phyloP scores from a whole-genome alignment of 2,888 invertebrate species.

The Drosophila flavopinicola region DNA sequence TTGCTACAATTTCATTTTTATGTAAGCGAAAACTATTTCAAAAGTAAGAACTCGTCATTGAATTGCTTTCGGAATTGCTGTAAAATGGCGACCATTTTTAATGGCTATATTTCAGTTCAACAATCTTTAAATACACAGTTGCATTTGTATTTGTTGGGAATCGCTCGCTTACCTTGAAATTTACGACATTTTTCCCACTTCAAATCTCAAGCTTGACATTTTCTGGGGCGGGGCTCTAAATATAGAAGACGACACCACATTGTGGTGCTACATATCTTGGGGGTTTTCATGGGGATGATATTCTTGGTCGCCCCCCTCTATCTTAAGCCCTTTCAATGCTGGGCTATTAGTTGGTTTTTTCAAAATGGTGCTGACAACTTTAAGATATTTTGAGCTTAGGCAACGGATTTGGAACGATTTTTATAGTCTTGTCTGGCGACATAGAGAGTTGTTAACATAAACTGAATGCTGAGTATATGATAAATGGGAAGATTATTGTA shows the following conservation, averaged over 20 bases:
- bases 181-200: constrained; percentile 64
- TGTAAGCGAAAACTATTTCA: constrained; percentile 59
- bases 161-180: constrained; percentile 67
- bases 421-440: neutral
- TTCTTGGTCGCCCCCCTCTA: constrained; percentile 8
- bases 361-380: constrained; percentile 65
- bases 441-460: neutral
- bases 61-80: constrained; percentile 33
- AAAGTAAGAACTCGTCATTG: constrained; percentile 35
- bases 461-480: constrained; percentile 10
- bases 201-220: constrained; percentile 50
- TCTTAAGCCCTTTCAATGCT: constrained; percentile 22
- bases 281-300: constrained; percentile 26
- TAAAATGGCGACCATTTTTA: constrained; percentile 55
- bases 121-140: constrained; percentile 2
- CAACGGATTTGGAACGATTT: constrained; percentile 18
- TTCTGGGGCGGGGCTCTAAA: constrained; percentile 37
- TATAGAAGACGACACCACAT: constrained; percentile 43
- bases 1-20: constrained; percentile 62
- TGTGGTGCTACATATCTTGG: constrained; percentile 16
- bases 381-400: constrained; percentile 32
- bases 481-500: neutral
- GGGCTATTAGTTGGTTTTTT: constrained; percentile 43
- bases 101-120: constrained; percentile 34
- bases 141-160: neutral